Evolutionary conservation across 2,888 invertebrate species (phyloP).

Genomic region (Crioceris asparagi): DNA sequence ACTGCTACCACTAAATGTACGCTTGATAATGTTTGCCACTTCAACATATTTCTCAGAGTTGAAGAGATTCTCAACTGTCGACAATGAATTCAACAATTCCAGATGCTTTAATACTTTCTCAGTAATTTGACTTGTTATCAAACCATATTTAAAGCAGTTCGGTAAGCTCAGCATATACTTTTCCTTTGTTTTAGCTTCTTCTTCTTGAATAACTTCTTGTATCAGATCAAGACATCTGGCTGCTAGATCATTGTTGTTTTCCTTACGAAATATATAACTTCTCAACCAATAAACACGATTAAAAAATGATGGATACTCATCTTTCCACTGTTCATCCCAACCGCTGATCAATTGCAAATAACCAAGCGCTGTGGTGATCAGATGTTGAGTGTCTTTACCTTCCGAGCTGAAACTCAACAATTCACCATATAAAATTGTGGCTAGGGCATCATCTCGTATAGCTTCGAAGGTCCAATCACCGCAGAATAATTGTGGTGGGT

Average conservation of each 20-base stretch:
- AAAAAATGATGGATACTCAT: slow-evolving; percentile 39
- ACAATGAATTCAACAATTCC: slow-evolving; percentile 46
- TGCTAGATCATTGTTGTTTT: slow-evolving; percentile 42
- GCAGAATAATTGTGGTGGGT: slow-evolving; percentile 39
- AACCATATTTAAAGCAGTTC: slow-evolving; percentile 44
- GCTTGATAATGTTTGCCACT: slow-evolving; percentile 54
- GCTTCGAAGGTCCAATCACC: slow-evolving; percentile 34
- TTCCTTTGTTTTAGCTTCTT: slow-evolving; percentile 19
- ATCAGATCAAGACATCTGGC: slow-evolving; percentile 40
- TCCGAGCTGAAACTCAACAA: slow-evolving; percentile 27
- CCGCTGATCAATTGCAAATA: slow-evolving; percentile 40
- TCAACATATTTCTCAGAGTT: slow-evolving; percentile 53
- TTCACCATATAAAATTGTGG: slow-evolving; percentile 41
- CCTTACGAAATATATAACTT: slow-evolving; percentile 43
- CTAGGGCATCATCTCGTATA: slow-evolving; percentile 40
- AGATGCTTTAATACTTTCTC: slow-evolving; percentile 42
- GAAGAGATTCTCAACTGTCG: slow-evolving; percentile 56
- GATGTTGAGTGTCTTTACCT: slow-evolving; percentile 11
- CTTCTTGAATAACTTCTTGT: slow-evolving; percentile 17
- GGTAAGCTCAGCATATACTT: slow-evolving; percentile 37
- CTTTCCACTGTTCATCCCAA: slow-evolving; percentile 37
- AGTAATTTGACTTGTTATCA: slow-evolving; percentile 39
- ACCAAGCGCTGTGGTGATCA: slow-evolving; percentile 40
- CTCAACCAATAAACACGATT: slow-evolving; percentile 46
- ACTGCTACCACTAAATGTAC: slow-evolving; percentile 46